These are phyloP conservation scores for Saxidomus purpurata DNA, from an alignment of 1,140 invertebrate species.

Conservation along the genomic window DNA sequence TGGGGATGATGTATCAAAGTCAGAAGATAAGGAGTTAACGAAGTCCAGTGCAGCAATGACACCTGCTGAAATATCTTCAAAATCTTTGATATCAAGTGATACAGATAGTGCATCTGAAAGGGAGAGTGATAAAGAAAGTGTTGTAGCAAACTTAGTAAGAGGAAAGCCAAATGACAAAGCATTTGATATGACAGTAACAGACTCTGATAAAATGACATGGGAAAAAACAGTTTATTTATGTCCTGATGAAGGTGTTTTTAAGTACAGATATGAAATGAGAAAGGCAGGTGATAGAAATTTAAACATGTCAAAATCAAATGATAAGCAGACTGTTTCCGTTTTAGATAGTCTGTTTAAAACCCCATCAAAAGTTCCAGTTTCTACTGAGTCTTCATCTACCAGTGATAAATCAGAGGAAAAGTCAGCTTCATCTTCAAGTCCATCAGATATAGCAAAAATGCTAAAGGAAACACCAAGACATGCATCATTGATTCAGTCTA, in stretches of 20 bases:
- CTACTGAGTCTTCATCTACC: background rate
- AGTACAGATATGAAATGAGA: slow-evolving; percentile 43
- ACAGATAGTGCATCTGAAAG: background rate
- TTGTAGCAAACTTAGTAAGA: too few species aligned
- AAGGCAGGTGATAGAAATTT: background rate
- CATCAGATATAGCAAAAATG: background rate
- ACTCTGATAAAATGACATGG: background rate
- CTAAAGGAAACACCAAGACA: background rate
- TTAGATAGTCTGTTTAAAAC: slow-evolving; percentile 14
- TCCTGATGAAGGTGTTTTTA: slow-evolving; percentile 47
- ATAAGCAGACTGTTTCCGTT: background rate
- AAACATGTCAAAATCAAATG: background rate
- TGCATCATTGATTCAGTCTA: background rate
- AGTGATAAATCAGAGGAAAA: background rate
- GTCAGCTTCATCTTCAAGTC: background rate
- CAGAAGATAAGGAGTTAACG: background rate
- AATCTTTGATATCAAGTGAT: background rate
- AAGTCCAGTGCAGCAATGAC: background rate
- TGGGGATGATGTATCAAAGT: background rate
- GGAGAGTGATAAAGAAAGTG: background rate
- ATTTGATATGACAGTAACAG: background rate
- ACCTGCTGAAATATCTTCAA: background rate
- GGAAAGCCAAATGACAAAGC: background rate
- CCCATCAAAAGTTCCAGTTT: background rate
- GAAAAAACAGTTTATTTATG: slow-evolving; percentile 57